These are phyloP conservation scores for Achroia grisella DNA, from an alignment of 1,140 invertebrate species.

Conservation along the genomic window DNA sequence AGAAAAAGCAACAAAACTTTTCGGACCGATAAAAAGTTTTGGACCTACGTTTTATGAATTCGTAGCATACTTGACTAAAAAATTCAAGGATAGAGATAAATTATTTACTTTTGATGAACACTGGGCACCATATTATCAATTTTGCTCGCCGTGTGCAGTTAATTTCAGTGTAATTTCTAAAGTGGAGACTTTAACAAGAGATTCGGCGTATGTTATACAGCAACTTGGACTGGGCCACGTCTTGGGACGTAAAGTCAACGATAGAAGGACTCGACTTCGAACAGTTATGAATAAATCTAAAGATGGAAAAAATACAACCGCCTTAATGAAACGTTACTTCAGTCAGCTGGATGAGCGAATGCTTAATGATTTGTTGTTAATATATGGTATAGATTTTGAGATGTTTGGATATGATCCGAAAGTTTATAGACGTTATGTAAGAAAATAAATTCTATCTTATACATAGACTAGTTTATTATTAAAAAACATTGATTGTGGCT, in stretches of 20 bases:
- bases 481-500: conserved; percentile 6
- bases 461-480: no score
- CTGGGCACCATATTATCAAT: conserved; percentile 82
- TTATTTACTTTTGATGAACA: conserved; percentile 77
- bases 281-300: conserved; percentile 73
- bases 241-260: conserved; percentile 69
- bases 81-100: conserved; percentile 50
- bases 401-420: conserved; percentile 77
- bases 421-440: conserved; percentile 74
- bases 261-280: conserved; percentile 65
- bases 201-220: conserved; percentile 80
- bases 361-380: conserved; percentile 77
- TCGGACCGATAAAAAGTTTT: conserved; percentile 54
- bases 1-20: conserved; percentile 45
- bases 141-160: conserved; percentile 84
- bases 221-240: conserved; percentile 75
- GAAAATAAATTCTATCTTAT: conserved; percentile 32
- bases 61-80: conserved; percentile 76
- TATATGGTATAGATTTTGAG: conserved; percentile 84
- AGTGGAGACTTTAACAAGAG: conserved; percentile 81
- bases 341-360: conserved; percentile 75
- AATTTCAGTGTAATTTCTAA: conserved; percentile 78
- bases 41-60: conserved; percentile 83
- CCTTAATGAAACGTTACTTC: conserved; percentile 76
- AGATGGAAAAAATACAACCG: conserved; percentile 71